Evolutionary conservation across 2,113 vertebrate species (phyloP).

Genomic region (Acrocephalus kingi): DNA sequence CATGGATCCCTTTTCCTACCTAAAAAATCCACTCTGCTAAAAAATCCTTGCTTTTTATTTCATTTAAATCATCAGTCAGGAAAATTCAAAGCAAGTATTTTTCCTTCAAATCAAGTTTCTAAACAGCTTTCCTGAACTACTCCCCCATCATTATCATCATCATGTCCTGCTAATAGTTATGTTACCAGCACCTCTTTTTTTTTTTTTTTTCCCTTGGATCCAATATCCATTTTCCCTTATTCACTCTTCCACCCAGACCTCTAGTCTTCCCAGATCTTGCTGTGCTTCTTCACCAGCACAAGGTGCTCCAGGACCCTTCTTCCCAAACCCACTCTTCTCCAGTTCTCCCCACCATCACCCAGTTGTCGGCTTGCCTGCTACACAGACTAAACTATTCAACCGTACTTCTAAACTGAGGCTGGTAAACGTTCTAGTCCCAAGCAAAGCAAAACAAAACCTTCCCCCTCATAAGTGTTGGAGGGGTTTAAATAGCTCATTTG

Average conservation of each 20-base stretch:
- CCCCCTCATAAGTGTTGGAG: neutral
- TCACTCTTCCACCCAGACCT: neutral
- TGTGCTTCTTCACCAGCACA: neutral
- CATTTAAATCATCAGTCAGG: neutral
- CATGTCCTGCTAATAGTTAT: neutral
- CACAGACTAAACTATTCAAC: neutral
- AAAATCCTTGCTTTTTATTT: neutral
- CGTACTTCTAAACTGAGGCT: neutral
- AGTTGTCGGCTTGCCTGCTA: neutral
- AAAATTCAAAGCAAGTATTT: neutral
- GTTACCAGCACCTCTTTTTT: neutral
- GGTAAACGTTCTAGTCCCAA: neutral
- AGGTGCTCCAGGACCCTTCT: neutral
- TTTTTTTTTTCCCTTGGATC: neutral
- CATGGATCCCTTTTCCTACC: neutral
- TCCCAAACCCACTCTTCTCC: neutral
- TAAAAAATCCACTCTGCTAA: neutral
- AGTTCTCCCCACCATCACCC: neutral
- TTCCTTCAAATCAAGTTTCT: neutral
- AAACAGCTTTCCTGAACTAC: neutral
- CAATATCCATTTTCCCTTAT: neutral
- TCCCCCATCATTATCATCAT: neutral
- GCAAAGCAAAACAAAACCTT: neutral
- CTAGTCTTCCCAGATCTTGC: neutral
- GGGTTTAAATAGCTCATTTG: neutral